Evolutionary conservation across 2,113 vertebrate genomes (phyloP), one percentile per base, ranked within the genome.

Genomic region (Calyptomena viridis): DNA sequence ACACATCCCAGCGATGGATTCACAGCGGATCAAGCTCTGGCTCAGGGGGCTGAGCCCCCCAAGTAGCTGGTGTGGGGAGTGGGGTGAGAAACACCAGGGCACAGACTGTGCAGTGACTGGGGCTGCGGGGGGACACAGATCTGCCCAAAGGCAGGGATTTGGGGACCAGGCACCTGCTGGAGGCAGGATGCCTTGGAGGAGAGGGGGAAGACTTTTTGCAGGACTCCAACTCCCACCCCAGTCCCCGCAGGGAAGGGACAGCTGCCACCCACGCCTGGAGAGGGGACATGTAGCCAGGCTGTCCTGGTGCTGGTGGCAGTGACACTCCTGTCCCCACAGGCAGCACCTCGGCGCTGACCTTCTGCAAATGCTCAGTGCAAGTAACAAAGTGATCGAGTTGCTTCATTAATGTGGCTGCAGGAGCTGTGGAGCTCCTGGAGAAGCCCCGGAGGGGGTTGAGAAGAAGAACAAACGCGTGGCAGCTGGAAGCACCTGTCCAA

Each of bases 191-290:
- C 66, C 33, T 0, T 3, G 12, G 79, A 44, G 18, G 12, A 63
- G 12, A 21, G 44, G 37, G 30, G 39, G 18, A 46, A 9, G 23
- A 25, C 24, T 9, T 28, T 42, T 47, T 21, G 46, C 35, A 28
- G 79, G 63, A 25, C n/a, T 60, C 46, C n/a, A 39, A 5, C 58
- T 12, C 37, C 0, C 0, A 24, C 24, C 15, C 16, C 25, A 14
- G n/a, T 33, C 12, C 53, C 53, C 8, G 28, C 18, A 5, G 69
- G 20, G 58, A 40, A 39, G 46, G 28, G n/a, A 55, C 52, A 52
- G 71, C 46, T 4, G 2, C 53, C 53, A 20, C 20, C n/a, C 12
- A 0, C 1, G 2, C 46, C 17, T 15, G 28, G 21, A 0, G 2
- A 37, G 28, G 46, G 25, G 39, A 21, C 1, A 6, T 12, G 2